Evolutionary conservation across 2,888 invertebrate species (phyloP).

Genomic region (Apamea crenata): DNA sequence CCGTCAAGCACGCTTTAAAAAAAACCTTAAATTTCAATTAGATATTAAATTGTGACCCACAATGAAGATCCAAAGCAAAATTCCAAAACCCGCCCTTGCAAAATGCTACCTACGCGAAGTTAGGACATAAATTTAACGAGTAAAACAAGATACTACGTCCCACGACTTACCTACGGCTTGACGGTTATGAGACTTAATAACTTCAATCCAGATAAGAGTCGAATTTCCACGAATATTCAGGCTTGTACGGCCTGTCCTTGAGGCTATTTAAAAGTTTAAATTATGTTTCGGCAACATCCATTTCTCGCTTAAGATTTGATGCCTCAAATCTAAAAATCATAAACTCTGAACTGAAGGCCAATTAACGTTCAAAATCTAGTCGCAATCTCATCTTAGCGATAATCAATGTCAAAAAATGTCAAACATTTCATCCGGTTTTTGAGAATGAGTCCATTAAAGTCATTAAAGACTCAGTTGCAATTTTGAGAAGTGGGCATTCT

Average conservation of each 20-base stretch:
- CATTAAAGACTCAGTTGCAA: too few relatives aligned
- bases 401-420: too few relatives aligned
- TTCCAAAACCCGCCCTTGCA: background rate
- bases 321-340: slow-evolving; percentile 1
- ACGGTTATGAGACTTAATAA: slow-evolving; percentile 65
- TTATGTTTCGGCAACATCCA: slow-evolving; percentile 19
- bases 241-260: slow-evolving; percentile 12
- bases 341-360: background rate
- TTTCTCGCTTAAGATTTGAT: background rate
- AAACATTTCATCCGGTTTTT: too few relatives aligned
- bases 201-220: slow-evolving; percentile 61
- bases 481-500: too few relatives aligned
- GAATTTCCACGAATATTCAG: slow-evolving; percentile 39
- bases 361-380: background rate
- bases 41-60: background rate
- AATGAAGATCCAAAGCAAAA: slow-evolving; percentile 1
- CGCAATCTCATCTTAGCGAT: too few relatives aligned
- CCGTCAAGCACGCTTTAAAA: too few relatives aligned
- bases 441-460: too few relatives aligned
- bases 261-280: slow-evolving; percentile 38
- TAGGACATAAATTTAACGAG: slow-evolving; percentile 64
- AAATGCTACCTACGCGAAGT: slow-evolving; percentile 56
- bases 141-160: slow-evolving; percentile 53
- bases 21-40: background rate
- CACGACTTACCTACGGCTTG: slow-evolving; percentile 57